Percentiles rank a stretch among this genome's conserved stretches.
phyloP scores from a whole-genome alignment of 2,113 vertebrate species.

The Lethenteron camtschaticum region DNA sequence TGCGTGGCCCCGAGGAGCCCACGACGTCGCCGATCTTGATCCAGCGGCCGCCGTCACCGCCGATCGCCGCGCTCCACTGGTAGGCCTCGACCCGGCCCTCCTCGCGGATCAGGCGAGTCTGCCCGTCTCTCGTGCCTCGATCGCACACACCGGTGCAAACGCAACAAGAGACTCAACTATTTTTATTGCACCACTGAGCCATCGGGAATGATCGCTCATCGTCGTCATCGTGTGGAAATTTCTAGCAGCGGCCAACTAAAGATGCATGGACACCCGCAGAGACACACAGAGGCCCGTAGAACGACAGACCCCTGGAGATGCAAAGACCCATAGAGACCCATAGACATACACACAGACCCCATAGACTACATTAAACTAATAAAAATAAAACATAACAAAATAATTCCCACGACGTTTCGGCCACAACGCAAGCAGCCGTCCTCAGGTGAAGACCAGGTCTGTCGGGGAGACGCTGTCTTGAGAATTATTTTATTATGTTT shows the following conservation, averaged over 20 bases:
- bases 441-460: too few relatives aligned
- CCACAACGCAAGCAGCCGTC: too few relatives aligned
- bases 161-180: too few relatives aligned
- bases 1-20: constrained; percentile 63
- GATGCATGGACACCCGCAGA: not conserved
- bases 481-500: too few relatives aligned
- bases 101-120: constrained; percentile 40
- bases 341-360: too few relatives aligned
- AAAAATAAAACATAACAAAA: too few relatives aligned
- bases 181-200: too few relatives aligned
- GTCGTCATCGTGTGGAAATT: not conserved
- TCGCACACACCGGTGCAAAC: not conserved
- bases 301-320: not conserved
- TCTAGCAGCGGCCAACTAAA: not conserved
- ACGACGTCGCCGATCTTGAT: constrained; percentile 94
- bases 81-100: constrained; percentile 40
- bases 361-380: too few relatives aligned
- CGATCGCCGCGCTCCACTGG: constrained; percentile 31
- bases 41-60: constrained; percentile 35
- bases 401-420: too few relatives aligned
- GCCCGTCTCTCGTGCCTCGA: constrained; percentile 36
- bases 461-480: too few relatives aligned
- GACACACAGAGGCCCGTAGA: not conserved
- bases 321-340: not conserved
- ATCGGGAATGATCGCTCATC: too few relatives aligned